Base-by-base conservation (phyloP, 2,888 invertebrate species). In the Ectropis crepuscularia region DNA sequence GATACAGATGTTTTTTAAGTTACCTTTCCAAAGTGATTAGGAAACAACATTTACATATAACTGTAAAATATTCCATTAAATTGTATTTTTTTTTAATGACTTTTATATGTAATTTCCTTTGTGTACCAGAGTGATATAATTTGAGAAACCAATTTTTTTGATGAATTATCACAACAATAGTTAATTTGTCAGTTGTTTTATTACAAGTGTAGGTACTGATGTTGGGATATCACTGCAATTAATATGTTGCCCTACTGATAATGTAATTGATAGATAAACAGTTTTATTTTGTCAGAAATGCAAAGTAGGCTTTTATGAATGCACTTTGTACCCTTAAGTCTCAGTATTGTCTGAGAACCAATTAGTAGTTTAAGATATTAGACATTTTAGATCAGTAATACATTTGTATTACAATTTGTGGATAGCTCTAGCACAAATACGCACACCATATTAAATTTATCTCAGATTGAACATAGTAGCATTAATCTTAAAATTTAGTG, bases 241-340 rank as follows among this genome's bases (percentile, higher is more conserved):
- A 71, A 59, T 69, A 67, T 51, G 45, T 69, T 71, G 69, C 65
- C 70, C 66, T 63, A 59, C 61, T 70, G 70, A 73, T 72, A 72
- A 72, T 53, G 57, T 51, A 55, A 68, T 69, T 65, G 68, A 71
- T 59, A 28, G 69, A 68, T 65, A 51, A 65, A 63, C 50, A 60
- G 9, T 54, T 42, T 38, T 45, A 50, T 41, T 45, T 53, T 11
- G 28, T 36, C 43, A 53, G 28, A 57, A 42, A 28, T 12, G 6
- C 5, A 37, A 48, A 36, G 8, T 8, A 10, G 10, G 10, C 36
- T 36, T 36, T 48, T 10, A 16, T 48, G 7, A 46, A 36, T 48
- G 47, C 6, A 48, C 47, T 48, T 48, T 48, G 47, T 48, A 48
- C 47, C 41, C 2, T 12, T 45, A 12, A 45, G 11, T 7, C 12